Evolutionary conservation across 2,113 vertebrate genomes (phyloP).

Genomic region (Charadrius vociferus): DNA sequence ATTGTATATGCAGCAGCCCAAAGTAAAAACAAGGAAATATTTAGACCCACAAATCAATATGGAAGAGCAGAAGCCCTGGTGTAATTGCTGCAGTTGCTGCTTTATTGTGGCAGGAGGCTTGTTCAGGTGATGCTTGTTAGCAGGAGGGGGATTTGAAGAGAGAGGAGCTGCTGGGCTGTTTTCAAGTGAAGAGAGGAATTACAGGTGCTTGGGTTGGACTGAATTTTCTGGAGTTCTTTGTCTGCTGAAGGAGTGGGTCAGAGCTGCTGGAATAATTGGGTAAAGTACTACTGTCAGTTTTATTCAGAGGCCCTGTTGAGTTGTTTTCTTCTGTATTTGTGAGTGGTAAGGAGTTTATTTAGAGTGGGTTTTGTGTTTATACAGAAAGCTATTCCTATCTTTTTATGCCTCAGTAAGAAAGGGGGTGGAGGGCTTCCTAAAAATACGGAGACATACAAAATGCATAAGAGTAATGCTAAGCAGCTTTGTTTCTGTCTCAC

Average conservation of each 20-base stretch:
- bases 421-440: neutral
- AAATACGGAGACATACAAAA: neutral
- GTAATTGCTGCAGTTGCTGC: neutral
- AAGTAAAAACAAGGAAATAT: neutral
- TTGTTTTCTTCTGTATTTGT: neutral
- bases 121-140: neutral
- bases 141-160: neutral
- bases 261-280: neutral
- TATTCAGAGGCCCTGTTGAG: neutral
- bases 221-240: neutral
- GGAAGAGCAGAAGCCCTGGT: neutral
- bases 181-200: neutral
- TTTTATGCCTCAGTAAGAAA: neutral
- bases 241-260: neutral
- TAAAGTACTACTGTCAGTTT: neutral
- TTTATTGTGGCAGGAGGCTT: fast-evolving
- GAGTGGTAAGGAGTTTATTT: neutral
- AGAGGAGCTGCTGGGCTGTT: neutral
- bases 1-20: neutral
- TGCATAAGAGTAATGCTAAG: fast-evolving
- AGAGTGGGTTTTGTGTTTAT: neutral
- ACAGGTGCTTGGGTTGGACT: neutral
- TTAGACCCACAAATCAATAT: neutral
- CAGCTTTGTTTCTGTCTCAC: neutral
- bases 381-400: neutral